Evolutionary conservation across 2,888 invertebrate genomes (phyloP).

Genomic region (Ophioninae sp.): DNA sequence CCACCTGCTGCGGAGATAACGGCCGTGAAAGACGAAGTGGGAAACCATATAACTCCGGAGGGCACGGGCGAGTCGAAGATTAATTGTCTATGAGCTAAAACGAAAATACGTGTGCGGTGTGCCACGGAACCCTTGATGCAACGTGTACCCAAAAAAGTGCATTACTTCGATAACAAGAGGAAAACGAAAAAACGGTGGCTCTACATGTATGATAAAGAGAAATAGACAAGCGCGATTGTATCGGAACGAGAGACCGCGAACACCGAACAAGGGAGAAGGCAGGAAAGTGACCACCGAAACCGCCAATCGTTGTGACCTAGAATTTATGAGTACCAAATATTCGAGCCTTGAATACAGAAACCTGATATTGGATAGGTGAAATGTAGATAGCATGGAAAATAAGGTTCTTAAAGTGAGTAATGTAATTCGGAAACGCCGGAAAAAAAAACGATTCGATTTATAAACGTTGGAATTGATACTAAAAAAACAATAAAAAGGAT

Average conservation of each 20-base stretch:
- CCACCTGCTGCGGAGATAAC: slow-evolving; percentile 56
- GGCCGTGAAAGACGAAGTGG: slow-evolving; percentile 40
- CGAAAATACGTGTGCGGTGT: slow-evolving; percentile 41
- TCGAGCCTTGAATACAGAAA: not conserved
- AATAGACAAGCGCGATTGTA: not conserved
- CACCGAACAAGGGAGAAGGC: not conserved
- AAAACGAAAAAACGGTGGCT: slow-evolving; percentile 30
- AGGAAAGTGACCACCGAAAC: not conserved
- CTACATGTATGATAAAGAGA: not conserved
- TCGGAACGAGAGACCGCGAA: not conserved
- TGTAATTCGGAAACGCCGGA: not conserved
- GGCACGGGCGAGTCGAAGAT: slow-evolving; percentile 41
- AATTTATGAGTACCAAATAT: not conserved
- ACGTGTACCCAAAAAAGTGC: slow-evolving; percentile 10
- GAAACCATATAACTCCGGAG: slow-evolving; percentile 49
- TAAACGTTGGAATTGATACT: not conserved
- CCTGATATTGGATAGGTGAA: not conserved
- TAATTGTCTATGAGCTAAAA: slow-evolving; percentile 61
- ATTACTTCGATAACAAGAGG: slow-evolving; percentile 1
- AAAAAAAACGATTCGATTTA: not conserved
- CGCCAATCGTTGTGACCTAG: not conserved
- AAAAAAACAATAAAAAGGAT: too few species aligned
- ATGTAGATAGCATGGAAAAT: not conserved
- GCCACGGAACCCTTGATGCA: slow-evolving; percentile 33
- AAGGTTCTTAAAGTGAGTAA: not conserved